Conservation (phyloP, 2,888 invertebrate genomes). For the Xanthorhoe designata region DNA sequence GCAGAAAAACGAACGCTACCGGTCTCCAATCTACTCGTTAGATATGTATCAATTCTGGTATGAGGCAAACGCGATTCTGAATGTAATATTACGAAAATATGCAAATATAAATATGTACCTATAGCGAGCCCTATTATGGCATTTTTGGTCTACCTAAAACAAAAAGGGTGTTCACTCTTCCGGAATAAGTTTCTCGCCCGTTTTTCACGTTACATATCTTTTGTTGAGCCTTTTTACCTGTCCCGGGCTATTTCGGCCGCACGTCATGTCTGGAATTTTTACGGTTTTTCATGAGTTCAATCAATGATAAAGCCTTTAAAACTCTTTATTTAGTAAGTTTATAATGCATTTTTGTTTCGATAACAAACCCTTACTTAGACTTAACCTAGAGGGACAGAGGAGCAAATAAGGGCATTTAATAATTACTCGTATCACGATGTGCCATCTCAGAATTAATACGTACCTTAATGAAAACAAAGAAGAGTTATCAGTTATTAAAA, state of each 20-base stretch:
- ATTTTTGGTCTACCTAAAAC: conserved; percentile 49
- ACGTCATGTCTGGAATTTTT: neutral
- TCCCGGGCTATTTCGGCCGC: conserved; percentile 28
- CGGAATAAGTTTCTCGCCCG: conserved; percentile 54
- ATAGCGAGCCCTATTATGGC: conserved; percentile 47
- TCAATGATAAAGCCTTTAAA: neutral
- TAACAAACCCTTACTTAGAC: neutral
- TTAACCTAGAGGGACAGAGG: too few species aligned
- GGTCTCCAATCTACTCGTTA: conserved; percentile 24
- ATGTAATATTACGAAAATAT: conserved; percentile 44
- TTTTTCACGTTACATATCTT: conserved; percentile 51
- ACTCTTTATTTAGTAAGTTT: neutral
- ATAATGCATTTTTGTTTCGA: neutral
- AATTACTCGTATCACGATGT: too few species aligned
- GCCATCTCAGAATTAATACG: too few species aligned
- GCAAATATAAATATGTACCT: conserved; percentile 48
- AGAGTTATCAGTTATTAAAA: too few species aligned
- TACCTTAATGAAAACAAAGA: too few species aligned
- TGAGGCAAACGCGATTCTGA: conserved; percentile 30
- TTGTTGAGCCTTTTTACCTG: conserved; percentile 41
- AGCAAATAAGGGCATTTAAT: too few species aligned
- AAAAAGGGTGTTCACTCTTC: conserved; percentile 53
- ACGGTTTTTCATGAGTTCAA: neutral
- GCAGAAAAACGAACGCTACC: conserved; percentile 15
- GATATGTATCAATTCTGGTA: conserved; percentile 39